Conservation (phyloP, 2,113 vertebrate species). For the Loxodonta africana region DNA sequence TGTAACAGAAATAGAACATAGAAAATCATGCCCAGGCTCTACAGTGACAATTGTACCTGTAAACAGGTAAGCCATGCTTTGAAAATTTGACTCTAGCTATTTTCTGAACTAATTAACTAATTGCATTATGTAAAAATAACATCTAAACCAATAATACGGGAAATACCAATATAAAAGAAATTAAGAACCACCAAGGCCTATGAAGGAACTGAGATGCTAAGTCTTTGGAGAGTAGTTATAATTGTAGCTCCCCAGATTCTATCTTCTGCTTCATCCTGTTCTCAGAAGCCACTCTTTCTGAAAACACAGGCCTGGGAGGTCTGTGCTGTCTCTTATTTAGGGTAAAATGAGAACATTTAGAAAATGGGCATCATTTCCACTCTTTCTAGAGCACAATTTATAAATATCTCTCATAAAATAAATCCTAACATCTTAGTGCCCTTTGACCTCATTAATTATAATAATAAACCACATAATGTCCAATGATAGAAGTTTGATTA, state of each 20-base stretch:
- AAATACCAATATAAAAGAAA: background rate
- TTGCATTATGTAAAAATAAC: slow-evolving; percentile 22
- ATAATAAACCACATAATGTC: background rate
- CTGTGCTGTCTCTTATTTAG: background rate
- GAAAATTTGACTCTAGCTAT: slow-evolving; percentile 4
- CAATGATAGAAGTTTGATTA: background rate
- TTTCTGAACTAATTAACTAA: slow-evolving; percentile 50
- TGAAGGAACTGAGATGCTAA: background rate
- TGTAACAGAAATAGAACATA: background rate
- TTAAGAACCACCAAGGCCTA: background rate
- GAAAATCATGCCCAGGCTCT: background rate
- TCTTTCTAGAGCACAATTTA: background rate
- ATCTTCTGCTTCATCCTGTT: background rate
- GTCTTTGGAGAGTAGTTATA: background rate
- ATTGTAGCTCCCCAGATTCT: background rate
- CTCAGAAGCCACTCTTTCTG: background rate
- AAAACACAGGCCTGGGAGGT: background rate
- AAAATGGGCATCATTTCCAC: background rate
- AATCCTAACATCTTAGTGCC: background rate
- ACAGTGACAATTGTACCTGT: background rate
- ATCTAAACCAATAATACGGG: background rate
- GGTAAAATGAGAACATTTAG: background rate
- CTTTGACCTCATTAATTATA: background rate
- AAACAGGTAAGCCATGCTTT: slow-evolving; percentile 32
- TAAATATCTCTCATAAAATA: slow-evolving; percentile 8